Evolutionary conservation across 2,797 vertebrate species (phyloP).

Genomic region (Coreius guichenoti): DNA sequence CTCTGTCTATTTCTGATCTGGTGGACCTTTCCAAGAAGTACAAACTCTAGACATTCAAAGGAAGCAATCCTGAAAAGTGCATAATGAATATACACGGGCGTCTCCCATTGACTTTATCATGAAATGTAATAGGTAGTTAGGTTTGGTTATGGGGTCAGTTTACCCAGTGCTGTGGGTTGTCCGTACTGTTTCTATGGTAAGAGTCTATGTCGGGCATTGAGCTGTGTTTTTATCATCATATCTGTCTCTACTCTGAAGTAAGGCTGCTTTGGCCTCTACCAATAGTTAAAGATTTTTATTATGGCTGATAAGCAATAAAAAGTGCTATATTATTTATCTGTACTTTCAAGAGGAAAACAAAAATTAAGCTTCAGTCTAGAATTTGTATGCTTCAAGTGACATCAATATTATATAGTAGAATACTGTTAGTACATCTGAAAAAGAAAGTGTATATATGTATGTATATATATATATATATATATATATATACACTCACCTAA

Average conservation of each 20-base stretch:
- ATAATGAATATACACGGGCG: background rate
- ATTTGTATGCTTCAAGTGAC: background rate
- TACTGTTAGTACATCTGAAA: background rate
- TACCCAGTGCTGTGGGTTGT: background rate
- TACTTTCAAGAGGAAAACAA: background rate
- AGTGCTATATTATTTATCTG: background rate
- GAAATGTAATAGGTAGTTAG: slow-evolving; percentile 14
- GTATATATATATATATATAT: too few species aligned
- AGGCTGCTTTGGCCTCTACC: background rate
- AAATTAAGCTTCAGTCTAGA: background rate
- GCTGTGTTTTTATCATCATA: background rate
- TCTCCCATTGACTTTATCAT: slow-evolving; percentile 11
- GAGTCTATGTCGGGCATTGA: slow-evolving; percentile 8
- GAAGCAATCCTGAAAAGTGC: background rate
- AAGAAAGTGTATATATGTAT: too few species aligned
- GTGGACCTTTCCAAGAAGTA: background rate
- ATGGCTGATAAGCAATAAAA: background rate
- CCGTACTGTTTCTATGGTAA: slow-evolving; percentile 33
- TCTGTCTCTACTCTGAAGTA: background rate
- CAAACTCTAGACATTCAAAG: background rate
- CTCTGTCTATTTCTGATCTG: background rate
- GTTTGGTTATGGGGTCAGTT: slow-evolving; percentile 15
- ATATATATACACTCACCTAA: too few species aligned
- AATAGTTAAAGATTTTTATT: background rate
- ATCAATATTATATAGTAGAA: background rate